Evolutionary conservation across 2,797 vertebrate species (phyloP).

Genomic region (Fundulus diaphanus): DNA sequence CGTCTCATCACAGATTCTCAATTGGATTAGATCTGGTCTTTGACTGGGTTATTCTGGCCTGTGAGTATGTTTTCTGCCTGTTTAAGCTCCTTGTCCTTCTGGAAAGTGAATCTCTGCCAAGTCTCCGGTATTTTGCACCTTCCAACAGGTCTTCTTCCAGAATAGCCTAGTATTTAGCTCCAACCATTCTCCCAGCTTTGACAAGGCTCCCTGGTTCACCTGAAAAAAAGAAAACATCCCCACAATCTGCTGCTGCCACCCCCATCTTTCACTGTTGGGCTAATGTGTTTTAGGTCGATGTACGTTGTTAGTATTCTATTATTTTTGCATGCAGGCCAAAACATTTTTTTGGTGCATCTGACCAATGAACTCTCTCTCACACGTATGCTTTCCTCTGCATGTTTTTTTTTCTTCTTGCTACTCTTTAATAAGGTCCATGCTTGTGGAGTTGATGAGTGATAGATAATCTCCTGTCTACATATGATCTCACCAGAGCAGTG

Average conservation of each 20-base stretch:
- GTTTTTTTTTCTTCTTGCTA: neutral
- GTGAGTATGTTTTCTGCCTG: neutral
- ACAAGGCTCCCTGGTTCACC: neutral
- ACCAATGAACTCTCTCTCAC: neutral
- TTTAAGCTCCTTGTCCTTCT: neutral
- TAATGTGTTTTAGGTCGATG: neutral
- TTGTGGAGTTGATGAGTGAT: neutral
- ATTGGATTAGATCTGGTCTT: neutral
- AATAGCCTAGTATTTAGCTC: neutral
- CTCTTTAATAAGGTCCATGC: neutral
- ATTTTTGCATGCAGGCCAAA: neutral
- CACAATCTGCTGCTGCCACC: neutral
- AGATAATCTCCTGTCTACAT: no score
- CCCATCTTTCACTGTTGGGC: neutral
- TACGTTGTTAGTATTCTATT: neutral
- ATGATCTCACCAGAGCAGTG: no score
- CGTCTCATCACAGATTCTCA: neutral
- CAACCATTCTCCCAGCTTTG: neutral
- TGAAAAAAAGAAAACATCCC: neutral
- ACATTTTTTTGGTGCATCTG: no score
- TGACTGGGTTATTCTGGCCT: neutral
- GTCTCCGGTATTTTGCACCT: neutral
- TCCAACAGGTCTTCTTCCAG: neutral
- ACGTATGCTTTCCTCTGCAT: neutral
- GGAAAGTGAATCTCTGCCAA: neutral